phyloP scores from a whole-genome alignment of 1,140 invertebrate genomes.

The Sipha flava region DNA sequence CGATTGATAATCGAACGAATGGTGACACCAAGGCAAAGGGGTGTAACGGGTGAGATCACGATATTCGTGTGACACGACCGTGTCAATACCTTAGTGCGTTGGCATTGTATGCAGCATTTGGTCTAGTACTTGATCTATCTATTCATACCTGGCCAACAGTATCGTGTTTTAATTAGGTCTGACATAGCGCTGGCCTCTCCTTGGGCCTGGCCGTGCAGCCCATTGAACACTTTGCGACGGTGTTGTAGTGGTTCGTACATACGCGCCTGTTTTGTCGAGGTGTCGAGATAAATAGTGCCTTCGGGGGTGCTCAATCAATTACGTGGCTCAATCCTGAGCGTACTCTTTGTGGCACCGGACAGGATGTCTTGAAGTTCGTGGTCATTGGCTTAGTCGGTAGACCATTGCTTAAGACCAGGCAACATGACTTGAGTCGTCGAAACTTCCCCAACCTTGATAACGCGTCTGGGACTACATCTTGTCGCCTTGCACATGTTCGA shows the following conservation, averaged over 20 bases:
- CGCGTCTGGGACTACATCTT: neutral
- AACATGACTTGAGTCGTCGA: too few species aligned
- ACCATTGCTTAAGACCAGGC: too few species aligned
- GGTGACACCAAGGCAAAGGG: too few species aligned
- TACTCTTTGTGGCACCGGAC: neutral
- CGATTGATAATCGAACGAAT: too few species aligned
- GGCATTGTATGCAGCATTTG: neutral
- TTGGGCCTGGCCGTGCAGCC: neutral
- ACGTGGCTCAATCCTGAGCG: neutral
- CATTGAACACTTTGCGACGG: neutral
- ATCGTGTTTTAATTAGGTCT: constrained; percentile 34
- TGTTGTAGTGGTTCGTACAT: neutral
- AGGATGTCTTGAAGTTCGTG: constrained; percentile 4
- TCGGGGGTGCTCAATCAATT: neutral
- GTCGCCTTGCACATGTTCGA: neutral
- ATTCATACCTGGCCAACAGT: constrained; percentile 43
- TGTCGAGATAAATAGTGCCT: neutral
- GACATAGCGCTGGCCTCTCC: neutral
- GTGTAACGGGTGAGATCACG: too few species aligned
- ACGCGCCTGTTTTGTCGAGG: neutral
- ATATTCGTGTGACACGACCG: too few species aligned
- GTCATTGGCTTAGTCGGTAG: neutral
- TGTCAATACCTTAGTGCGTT: neutral
- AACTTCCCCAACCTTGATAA: neutral
- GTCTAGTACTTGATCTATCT: neutral